phyloP scores from a whole-genome alignment of 2,797 vertebrate genomes.

The Smutsia temminckii region DNA sequence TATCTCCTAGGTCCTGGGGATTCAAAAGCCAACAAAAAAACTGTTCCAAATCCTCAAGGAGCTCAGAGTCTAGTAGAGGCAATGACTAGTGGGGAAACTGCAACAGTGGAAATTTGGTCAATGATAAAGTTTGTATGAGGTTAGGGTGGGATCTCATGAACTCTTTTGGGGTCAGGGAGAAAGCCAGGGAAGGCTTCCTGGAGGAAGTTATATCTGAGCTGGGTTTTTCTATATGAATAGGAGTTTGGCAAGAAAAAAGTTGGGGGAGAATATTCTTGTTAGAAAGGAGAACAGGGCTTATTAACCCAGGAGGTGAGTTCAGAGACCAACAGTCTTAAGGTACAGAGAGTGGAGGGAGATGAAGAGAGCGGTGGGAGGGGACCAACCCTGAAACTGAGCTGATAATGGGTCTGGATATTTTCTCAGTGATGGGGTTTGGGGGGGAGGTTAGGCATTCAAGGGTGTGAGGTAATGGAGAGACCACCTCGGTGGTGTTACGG shows the following conservation, averaged over 20 bases:
- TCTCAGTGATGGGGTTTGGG: background rate
- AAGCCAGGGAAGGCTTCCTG: background rate
- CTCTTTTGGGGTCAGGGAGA: background rate
- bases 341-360: background rate
- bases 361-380: background rate
- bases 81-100: background rate
- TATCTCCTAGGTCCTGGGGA: background rate
- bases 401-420: background rate
- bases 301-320: background rate
- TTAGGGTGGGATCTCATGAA: background rate
- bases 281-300: background rate
- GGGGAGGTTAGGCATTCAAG: too few species aligned
- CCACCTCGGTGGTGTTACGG: background rate
- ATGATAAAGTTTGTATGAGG: background rate
- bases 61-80: background rate
- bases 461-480: background rate
- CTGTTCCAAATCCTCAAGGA: background rate
- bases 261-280: background rate
- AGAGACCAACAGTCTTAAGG: background rate
- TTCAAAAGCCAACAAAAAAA: background rate
- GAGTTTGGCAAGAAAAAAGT: background rate
- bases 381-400: background rate
- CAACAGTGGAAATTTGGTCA: background rate
- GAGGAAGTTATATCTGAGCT: background rate
- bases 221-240: constrained; percentile 25